These are phyloP conservation scores for Fringilla coelebs DNA, from an alignment of 2,797 vertebrate genomes.

Conservation along the genomic window DNA sequence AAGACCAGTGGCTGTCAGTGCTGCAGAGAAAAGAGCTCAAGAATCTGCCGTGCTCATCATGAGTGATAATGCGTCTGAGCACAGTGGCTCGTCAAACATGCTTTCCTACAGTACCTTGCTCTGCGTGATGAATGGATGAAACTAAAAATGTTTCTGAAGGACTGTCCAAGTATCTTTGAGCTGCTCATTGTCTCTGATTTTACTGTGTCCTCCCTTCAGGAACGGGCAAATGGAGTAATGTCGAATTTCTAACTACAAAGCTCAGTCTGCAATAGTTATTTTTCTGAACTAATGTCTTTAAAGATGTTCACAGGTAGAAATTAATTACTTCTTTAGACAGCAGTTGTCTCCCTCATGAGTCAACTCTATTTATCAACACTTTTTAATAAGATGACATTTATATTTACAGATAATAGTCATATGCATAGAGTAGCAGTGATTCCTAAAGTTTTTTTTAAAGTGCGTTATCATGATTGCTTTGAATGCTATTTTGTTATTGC, in stretches of 20 bases:
- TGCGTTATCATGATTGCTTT: neutral
- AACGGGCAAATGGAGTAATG: rapidly evolving
- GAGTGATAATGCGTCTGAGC: rapidly evolving
- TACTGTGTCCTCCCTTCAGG: neutral
- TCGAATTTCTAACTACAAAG: neutral
- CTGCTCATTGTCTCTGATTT: neutral
- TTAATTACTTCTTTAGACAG: neutral
- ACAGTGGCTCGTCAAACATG: neutral
- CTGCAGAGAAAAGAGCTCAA: neutral
- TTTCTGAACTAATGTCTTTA: neutral
- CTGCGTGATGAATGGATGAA: neutral
- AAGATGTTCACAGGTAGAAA: neutral
- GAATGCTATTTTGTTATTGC: neutral
- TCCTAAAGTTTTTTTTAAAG: neutral
- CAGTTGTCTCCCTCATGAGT: neutral
- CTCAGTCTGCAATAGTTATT: neutral
- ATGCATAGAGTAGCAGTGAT: neutral
- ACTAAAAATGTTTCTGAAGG: neutral
- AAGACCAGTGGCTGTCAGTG: neutral
- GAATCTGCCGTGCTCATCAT: neutral
- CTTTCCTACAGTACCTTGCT: neutral
- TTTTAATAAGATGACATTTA: neutral
- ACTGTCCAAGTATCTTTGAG: neutral
- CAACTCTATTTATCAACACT: conserved; percentile 21
- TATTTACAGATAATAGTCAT: neutral